phyloP scores from a whole-genome alignment of 2,888 invertebrate species.

The Dryadula phaetusa region DNA sequence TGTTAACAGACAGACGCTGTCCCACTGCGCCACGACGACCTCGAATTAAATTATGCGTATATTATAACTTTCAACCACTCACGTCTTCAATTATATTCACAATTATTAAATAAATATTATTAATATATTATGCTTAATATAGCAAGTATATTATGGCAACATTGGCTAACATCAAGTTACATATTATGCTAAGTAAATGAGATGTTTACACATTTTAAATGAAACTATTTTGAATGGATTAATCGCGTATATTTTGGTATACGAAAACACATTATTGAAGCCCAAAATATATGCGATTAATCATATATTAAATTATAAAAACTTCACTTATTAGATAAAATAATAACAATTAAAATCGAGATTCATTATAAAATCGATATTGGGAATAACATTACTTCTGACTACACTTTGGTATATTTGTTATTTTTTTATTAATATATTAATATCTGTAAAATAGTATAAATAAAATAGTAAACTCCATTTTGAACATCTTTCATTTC shows the following conservation, averaged over 20 bases:
- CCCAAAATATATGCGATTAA: too few relatives aligned
- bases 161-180: slow-evolving; percentile 22
- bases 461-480: background rate
- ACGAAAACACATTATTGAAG: too few relatives aligned
- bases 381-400: background rate
- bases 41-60: too few relatives aligned
- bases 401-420: slow-evolving; percentile 6
- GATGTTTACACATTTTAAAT: background rate
- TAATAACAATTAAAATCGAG: background rate
- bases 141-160: slow-evolving; percentile 28
- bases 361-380: slow-evolving; percentile 10
- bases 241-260: too few relatives aligned
- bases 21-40: too few relatives aligned
- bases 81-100: too few relatives aligned
- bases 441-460: background rate
- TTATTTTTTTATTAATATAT: background rate
- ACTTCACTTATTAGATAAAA: background rate
- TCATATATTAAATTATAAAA: slow-evolving; percentile 13
- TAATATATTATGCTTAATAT: slow-evolving; percentile 27
- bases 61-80: too few relatives aligned
- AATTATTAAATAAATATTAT: slow-evolving; percentile 7
- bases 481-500: background rate
- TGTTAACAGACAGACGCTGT: too few relatives aligned
- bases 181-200: slow-evolving; percentile 5
- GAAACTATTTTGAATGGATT: background rate